Evolutionary conservation across 2,113 vertebrate genomes (phyloP), one percentile per base, ranked within the genome.

Genomic region (Romanogobio albipinnatus): DNA sequence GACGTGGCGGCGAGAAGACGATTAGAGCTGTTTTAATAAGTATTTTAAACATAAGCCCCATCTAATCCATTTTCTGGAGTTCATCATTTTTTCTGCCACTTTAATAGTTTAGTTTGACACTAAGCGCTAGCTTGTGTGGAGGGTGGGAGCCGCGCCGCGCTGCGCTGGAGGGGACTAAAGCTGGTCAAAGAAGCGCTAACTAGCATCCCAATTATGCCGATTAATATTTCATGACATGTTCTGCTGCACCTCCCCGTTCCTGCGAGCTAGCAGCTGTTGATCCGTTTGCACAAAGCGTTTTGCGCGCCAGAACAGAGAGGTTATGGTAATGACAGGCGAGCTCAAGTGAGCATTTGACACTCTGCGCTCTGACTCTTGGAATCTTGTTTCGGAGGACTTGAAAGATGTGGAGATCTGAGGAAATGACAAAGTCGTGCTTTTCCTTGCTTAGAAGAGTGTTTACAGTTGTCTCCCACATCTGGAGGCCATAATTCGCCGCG

Each of bases 201-300:
- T 59, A 89, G 81, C 85, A 53, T 83, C 88, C 78, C 84, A 89
- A 80, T 89, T 87, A 80, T 66, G 73, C 49, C 66, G 83, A 86
- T 89, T 83, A 89, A 90, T 89, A 87, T 89, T 90, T 91, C 7
- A 89, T 89, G 83, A 86, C 71, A 66, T 33, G 58, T 74, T 85
- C 71, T 39, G 24, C 62, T 58, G 5, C 58, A 64, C 58, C 53
- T 76, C 39, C 51, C 85, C 59, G 19, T 82, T 74, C 84, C 81
- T 88, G 84, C 53, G 33, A 62, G 79, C 74, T 58, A 83, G 74
- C 84, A 86, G 86, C 86, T 86, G 76, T 70, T 84, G 62, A 68
- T 39, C 51, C 56, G 61, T 49, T 71, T 26, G 22, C 73, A 61
- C 59, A 74, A 85, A 36, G 59, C 56, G 22, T 17, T 84, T 64